Evolutionary conservation across 2,113 vertebrate genomes (phyloP).

Genomic region (Psephotus haematonotus): DNA sequence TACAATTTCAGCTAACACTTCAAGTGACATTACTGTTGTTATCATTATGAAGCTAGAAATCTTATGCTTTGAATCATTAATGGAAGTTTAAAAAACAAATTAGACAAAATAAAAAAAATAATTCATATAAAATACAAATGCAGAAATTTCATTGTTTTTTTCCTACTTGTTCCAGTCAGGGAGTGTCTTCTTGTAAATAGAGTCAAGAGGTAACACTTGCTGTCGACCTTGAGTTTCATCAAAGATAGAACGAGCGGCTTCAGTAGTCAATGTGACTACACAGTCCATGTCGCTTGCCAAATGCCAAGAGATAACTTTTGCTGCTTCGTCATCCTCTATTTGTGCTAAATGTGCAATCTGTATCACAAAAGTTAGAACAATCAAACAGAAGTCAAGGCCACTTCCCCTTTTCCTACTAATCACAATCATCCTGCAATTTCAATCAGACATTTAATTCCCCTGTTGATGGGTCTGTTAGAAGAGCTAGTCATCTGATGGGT

Average conservation of each 20-base stretch:
- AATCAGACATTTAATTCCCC: neutral
- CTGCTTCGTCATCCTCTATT: constrained; percentile 83
- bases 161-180: constrained; percentile 81
- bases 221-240: constrained; percentile 83
- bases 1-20: neutral
- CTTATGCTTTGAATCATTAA: neutral
- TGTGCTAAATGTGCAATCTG: constrained; percentile 90
- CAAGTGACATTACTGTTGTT: neutral
- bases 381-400: neutral
- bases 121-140: neutral
- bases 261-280: constrained; percentile 85
- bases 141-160: neutral
- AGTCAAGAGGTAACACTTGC: constrained; percentile 89
- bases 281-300: constrained; percentile 93
- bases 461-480: neutral
- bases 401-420: neutral
- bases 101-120: neutral
- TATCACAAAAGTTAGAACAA: neutral
- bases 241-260: constrained; percentile 81
- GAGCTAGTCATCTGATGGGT: neutral
- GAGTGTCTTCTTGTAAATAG: constrained; percentile 81
- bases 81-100: neutral
- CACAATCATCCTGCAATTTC: neutral
- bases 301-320: constrained; percentile 92
- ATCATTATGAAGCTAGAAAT: neutral